Conservation (phyloP, 2,888 invertebrate genomes). For the Noctua janthina region DNA sequence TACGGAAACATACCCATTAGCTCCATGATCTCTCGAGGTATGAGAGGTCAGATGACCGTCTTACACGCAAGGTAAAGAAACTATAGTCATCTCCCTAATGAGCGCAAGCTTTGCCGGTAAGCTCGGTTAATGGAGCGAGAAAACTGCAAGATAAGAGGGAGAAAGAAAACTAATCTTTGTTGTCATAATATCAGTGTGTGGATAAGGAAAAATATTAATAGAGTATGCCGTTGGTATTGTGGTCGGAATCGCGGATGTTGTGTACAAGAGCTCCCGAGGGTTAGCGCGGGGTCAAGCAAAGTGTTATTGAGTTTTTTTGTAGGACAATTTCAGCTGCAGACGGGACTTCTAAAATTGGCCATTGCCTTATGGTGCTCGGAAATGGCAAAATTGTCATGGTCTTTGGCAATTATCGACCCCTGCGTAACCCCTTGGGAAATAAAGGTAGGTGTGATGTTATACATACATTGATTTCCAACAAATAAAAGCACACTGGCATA, state of each 20-base stretch:
- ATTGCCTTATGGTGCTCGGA: slow-evolving; percentile 1
- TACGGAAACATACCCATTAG: slow-evolving; percentile 9
- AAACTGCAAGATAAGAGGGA: slow-evolving; percentile 20
- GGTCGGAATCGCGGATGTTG: slow-evolving; percentile 8
- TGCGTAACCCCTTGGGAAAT: slow-evolving; percentile 28
- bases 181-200: background rate
- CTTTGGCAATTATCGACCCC: slow-evolving; percentile 23
- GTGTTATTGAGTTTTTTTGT: slow-evolving; percentile 46
- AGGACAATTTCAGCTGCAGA: slow-evolving; percentile 9
- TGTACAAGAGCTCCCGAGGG: slow-evolving; percentile 38
- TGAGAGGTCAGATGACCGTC: slow-evolving; percentile 22
- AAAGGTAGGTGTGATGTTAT: background rate
- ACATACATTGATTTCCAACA: slow-evolving; percentile 1
- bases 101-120: slow-evolving; percentile 32
- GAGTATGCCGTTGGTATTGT: slow-evolving; percentile 17
- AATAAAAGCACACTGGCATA: background rate
- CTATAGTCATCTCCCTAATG: slow-evolving; percentile 44
- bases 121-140: slow-evolving; percentile 34
- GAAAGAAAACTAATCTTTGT: slow-evolving; percentile 29
- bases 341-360: slow-evolving; percentile 17
- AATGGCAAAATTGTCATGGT: slow-evolving; percentile 10
- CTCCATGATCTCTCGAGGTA: slow-evolving; percentile 15
- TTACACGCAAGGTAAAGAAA: slow-evolving; percentile 22
- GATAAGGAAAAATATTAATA: slow-evolving; percentile 30
- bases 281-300: slow-evolving; percentile 32